Conservation (phyloP, 2,113 vertebrate species). For the Pimephales promelas region DNA sequence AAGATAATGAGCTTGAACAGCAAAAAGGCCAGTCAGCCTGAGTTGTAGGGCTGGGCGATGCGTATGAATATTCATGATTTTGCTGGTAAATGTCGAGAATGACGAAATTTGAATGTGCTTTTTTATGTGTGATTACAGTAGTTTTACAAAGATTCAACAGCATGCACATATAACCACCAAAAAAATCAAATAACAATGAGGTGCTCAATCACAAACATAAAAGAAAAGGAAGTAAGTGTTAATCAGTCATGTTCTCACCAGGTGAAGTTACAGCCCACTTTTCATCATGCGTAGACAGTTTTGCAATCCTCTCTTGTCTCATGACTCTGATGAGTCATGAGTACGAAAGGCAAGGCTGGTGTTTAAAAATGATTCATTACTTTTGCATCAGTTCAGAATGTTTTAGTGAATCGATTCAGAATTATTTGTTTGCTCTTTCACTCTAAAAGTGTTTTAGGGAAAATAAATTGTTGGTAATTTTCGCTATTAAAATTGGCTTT, state of each 20-base stretch:
- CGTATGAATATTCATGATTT: not conserved
- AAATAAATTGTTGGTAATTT: too few relatives aligned
- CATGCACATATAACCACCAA: too few relatives aligned
- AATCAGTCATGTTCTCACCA: too few relatives aligned
- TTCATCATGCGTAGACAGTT: not conserved
- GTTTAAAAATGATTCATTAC: not conserved
- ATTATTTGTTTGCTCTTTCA: not conserved
- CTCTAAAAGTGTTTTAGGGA: not conserved
- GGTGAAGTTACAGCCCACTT: too few relatives aligned
- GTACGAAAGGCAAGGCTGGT: not conserved
- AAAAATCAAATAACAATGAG: too few relatives aligned
- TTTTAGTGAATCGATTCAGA: not conserved
- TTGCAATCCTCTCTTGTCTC: not conserved
- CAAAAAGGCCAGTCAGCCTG: not conserved
- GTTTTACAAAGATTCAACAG: too few relatives aligned
- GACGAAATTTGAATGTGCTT: not conserved
- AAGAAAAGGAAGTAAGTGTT: too few relatives aligned
- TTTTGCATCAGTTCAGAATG: not conserved
- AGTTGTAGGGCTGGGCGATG: not conserved
- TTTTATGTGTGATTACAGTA: not conserved
- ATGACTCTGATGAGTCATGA: not conserved
- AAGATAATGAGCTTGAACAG: conserved; percentile 46
- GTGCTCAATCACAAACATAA: too few relatives aligned
- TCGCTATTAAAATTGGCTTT: too few relatives aligned
- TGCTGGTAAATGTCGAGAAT: not conserved